phyloP scores from a whole-genome alignment of 1,140 invertebrate species.

The Ostrea edulis region DNA sequence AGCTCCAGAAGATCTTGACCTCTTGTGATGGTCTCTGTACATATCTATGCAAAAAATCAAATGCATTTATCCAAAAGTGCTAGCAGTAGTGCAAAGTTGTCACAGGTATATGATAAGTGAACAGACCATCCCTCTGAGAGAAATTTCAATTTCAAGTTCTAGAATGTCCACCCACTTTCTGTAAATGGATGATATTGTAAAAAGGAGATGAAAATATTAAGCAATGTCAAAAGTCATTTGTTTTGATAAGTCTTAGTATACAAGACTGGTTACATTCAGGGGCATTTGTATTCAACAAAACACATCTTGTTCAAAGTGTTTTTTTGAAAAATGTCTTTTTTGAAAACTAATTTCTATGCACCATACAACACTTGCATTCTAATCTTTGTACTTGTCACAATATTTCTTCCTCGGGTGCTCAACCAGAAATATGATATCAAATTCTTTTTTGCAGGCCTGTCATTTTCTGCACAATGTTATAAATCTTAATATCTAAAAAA shows the following conservation, averaged over 20 bases:
- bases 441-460: slow-evolving; percentile 4
- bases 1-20: not conserved
- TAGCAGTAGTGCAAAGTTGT: not conserved
- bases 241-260: no score
- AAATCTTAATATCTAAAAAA: slow-evolving; percentile 18
- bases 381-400: slow-evolving; percentile 12
- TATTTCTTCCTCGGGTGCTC: not conserved
- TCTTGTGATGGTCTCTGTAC: not conserved
- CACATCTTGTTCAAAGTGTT: not conserved
- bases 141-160: no score
- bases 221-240: not conserved
- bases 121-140: no score
- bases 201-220: no score
- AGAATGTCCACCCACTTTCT: no score
- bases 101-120: not conserved
- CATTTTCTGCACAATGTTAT: slow-evolving; percentile 12
- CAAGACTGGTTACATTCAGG: not conserved
- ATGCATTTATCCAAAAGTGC: not conserved
- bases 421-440: slow-evolving; percentile 10
- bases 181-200: no score
- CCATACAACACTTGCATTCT: not conserved
- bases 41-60: not conserved
- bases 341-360: not conserved
- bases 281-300: not conserved
- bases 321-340: slow-evolving; percentile 4